Evolutionary conservation across 2,113 vertebrate species (phyloP), one percentile per base, ranked within the genome.

Genomic region (Ahaetulla prasina): DNA sequence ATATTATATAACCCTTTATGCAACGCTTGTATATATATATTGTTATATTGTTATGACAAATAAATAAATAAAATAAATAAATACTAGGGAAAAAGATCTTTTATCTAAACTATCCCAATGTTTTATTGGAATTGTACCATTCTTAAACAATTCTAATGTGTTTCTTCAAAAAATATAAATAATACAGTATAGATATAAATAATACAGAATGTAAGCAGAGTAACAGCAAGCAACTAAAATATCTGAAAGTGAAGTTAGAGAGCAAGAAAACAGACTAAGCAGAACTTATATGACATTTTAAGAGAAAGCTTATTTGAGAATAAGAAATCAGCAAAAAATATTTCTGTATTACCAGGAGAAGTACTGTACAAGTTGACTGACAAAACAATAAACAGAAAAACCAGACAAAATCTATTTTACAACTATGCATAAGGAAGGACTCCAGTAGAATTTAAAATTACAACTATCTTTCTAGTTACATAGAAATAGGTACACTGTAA

Each of bases 101-200:
- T 91, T 63, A 87, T 23, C 18, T 91, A 91, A 95, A 92, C 3
- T 12, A 91, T 91, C 25, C 89, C 4, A 91, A 80, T 35, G 25
- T 91, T 86, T 91, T 85, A 39, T 39, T 20, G 6, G 14, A 47
- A 45, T 22, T 55, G 30, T 85, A 49, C 25, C 2, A 57, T 25
- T 49, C 39, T 23, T 35, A 7, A 55, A 85, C 2, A 4, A 60
- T 60, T 60, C 27, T 30, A 30, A 60, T 30, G 27, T 30, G 57
- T 60, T 30, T 60, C 10, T 60, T 60, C 57, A 60, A 60, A 60
- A 60, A 93, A 14, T 93, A 93, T 87, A 89, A 84, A 35, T 25
- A 84, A 68, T 43, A 49, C 3, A n/a, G 8, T 54, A 39, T 25
- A 11, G 9, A 60, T 27, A 10, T 25, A 57, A 57, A 57, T 60